Evolutionary conservation across 1,140 invertebrate genomes (phyloP).

Genomic region (Papilio dardanus): DNA sequence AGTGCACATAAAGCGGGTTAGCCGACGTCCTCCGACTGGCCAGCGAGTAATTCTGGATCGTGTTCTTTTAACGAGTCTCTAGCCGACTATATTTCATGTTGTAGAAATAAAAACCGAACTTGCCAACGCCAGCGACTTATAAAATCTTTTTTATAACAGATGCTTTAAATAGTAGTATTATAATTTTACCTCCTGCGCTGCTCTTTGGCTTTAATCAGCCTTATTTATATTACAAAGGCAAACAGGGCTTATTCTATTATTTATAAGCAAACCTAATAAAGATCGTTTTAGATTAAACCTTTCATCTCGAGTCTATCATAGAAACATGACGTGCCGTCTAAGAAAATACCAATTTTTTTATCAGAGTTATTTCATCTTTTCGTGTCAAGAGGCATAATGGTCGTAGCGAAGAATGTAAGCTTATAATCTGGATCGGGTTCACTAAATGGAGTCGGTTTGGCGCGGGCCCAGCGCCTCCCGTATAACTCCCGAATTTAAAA

Average conservation of each 20-base stretch:
- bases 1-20: conserved; percentile 74
- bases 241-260: conserved; percentile 12
- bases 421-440: conserved; percentile 64
- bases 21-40: conserved; percentile 57
- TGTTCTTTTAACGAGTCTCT: conserved; percentile 70
- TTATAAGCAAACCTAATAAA: conserved; percentile 23
- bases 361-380: conserved; percentile 43
- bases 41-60: conserved; percentile 67
- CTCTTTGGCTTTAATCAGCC: background rate
- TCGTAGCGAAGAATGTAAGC: conserved; percentile 56
- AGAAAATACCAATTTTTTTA: conserved; percentile 41
- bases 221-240: background rate
- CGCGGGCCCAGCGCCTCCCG: conserved; percentile 58
- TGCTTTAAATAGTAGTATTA: background rate
- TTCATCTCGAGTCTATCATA: conserved; percentile 35
- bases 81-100: conserved; percentile 62
- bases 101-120: conserved; percentile 59
- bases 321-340: conserved; percentile 35
- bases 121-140: conserved; percentile 21
- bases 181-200: background rate
- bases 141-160: conserved; percentile 29
- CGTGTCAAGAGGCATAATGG: conserved; percentile 45
- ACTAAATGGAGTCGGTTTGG: conserved; percentile 70
- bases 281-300: conserved; percentile 28
- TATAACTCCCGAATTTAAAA: conserved; percentile 62